Base-by-base conservation (phyloP, 1,140 invertebrate species). In the Bombus superbus region DNA sequence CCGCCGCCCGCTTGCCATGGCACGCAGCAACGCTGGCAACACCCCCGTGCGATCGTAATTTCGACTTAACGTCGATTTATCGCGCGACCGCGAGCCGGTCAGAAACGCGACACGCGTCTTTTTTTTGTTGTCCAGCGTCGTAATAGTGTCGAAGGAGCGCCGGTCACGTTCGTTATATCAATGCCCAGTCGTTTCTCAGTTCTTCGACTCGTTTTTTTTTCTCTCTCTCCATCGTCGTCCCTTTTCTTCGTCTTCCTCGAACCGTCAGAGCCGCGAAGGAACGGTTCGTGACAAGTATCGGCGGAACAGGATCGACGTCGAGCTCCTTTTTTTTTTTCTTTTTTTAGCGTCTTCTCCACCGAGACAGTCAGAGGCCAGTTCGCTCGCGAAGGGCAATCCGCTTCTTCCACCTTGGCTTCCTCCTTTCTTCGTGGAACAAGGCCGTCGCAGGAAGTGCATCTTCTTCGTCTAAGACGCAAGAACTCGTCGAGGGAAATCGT, bases 21-120 rank as follows among this genome's bases (percentile, higher is more conserved):
- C 94, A 94, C 93, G 94, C 91, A 91, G 89, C 66, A 64, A 85
- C 89, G 89, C 91, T 88, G 86, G 89, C 87, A 78, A 80, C 85
- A 80, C 75, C 76, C 85, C 85, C 92, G 92, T 90, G 85, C 91
- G 91, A 94, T 92, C 91, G 93, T 94, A 94, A 94, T 94, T 94
- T 93, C 91, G 91, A 94, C 94, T 94, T 94, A 94, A 93, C 93
- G 87, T 90, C 93, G 91, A 93, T 94, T 94, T 94, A 94, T 93
- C 91, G 91, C 89, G 77, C 72, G 76, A 59, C 68, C 81, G 53
- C 40, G 73, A 35, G 81, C 86, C 82, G 25, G 59, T 64, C 76
- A 78, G 40, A 73, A 66, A 15, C 47, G 38, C 47, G 72, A 40
- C n/a, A 71, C 85, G 68, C 71, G 89, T 87, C 85, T 90, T 87